A percentile compares a stretch with the other conserved stretches of the same genome.
Conservation (phyloP, 2,888 invertebrate genomes). For the Andrena marginata region DNA sequence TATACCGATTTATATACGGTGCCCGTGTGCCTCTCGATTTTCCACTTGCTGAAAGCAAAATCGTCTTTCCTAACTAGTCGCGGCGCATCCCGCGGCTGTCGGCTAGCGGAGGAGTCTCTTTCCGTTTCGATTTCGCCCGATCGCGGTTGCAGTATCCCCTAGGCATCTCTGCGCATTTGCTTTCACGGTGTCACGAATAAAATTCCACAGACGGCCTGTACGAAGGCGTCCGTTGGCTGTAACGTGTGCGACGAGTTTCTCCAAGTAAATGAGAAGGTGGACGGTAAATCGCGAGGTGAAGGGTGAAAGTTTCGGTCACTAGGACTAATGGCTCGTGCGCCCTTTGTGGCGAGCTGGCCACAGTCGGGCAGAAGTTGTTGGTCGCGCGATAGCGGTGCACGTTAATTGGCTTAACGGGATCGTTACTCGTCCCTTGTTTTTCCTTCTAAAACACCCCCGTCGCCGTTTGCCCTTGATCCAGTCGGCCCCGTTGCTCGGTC, state of each 20-base stretch:
- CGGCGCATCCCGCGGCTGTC: not conserved
- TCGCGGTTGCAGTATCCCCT: too few relatives aligned
- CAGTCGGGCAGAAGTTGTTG: slow-evolving; percentile 58
- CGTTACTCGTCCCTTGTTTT: slow-evolving; percentile 65
- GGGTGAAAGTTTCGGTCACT: slow-evolving; percentile 59
- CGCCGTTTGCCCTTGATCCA: not conserved
- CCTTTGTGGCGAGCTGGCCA: slow-evolving; percentile 3
- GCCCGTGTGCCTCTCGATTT: slow-evolving; percentile 34
- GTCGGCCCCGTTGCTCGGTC: too few relatives aligned
- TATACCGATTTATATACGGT: slow-evolving; percentile 57
- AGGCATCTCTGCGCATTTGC: too few relatives aligned
- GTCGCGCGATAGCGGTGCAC: slow-evolving; percentile 34
- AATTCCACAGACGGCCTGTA: too few relatives aligned
- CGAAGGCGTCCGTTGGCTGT: not conserved
- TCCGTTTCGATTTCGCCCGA: not conserved
- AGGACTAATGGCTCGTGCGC: slow-evolving; percentile 46
- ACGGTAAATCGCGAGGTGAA: slow-evolving; percentile 14
- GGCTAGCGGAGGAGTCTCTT: not conserved
- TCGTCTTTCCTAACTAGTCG: slow-evolving; percentile 17
- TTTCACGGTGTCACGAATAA: too few relatives aligned
- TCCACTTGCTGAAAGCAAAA: slow-evolving; percentile 18
- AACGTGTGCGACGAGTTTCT: slow-evolving; percentile 10
- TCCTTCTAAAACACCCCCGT: slow-evolving; percentile 46
- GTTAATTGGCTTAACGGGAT: slow-evolving; percentile 73
- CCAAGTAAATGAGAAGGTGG: not conserved